These are phyloP conservation scores for Helostoma temminkii DNA, from an alignment of 2,797 vertebrate genomes.

Conservation along the genomic window DNA sequence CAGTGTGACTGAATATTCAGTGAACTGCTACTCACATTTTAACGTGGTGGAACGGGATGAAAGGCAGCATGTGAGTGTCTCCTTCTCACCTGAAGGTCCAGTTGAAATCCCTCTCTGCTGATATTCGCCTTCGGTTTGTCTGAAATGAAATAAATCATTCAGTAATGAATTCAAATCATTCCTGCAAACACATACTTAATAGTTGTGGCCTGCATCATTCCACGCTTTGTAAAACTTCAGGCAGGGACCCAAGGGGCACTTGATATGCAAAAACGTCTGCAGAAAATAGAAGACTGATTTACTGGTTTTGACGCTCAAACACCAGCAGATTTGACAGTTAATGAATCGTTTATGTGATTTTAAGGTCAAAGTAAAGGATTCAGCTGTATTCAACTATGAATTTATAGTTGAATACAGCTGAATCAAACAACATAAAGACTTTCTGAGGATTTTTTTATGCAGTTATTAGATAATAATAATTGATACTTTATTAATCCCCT, in stretches of 20 bases:
- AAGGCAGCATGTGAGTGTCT: conserved; percentile 41
- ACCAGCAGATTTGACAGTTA: neutral
- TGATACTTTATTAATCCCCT: too few relatives aligned
- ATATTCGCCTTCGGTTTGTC: conserved; percentile 15
- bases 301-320: neutral
- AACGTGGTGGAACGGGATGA: conserved; percentile 55
- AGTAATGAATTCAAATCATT: conserved; percentile 24
- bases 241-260: neutral
- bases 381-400: too few relatives aligned
- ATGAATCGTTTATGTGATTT: neutral
- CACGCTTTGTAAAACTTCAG: neutral
- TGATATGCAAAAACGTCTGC: neutral
- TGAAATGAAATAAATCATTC: conserved; percentile 44
- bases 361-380: too few relatives aligned
- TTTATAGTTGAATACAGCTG: too few relatives aligned
- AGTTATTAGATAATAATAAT: too few relatives aligned
- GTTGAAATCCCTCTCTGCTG: conserved; percentile 7
- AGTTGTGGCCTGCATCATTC: neutral
- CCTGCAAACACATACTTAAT: conserved; percentile 5
- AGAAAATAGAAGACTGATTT: neutral
- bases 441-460: too few relatives aligned
- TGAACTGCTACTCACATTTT: conserved; percentile 43
- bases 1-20: conserved; percentile 60
- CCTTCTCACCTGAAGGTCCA: conserved; percentile 34
- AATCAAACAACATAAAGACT: too few relatives aligned